phyloP scores from a whole-genome alignment of 2,113 vertebrate species.

The Henicopernis longicauda region DNA sequence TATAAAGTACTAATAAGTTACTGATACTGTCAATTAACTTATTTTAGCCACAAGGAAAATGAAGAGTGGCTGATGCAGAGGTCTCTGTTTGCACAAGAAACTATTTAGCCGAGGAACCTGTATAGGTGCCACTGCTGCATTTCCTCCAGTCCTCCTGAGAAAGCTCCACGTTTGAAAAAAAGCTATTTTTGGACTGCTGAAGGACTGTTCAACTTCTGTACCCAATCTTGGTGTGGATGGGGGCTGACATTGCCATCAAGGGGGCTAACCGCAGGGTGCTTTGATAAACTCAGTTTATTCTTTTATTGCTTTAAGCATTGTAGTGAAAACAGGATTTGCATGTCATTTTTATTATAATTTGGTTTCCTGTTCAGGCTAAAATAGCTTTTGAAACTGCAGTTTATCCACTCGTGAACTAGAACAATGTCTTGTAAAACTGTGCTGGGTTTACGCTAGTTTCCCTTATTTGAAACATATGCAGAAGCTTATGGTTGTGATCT shows the following conservation, averaged over 20 bases:
- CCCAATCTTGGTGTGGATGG: not conserved
- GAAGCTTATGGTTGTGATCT: constrained; percentile 57
- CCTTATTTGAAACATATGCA: constrained; percentile 60
- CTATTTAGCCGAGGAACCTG: not conserved
- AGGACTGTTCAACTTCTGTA: not conserved
- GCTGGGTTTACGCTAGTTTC: not conserved
- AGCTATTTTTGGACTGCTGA: not conserved
- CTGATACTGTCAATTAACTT: not conserved
- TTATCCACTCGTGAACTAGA: constrained; percentile 57
- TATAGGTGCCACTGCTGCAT: not conserved
- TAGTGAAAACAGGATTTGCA: constrained; percentile 55
- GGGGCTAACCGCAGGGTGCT: not conserved
- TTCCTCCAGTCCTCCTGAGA: not conserved
- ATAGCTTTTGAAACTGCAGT: constrained; percentile 51
- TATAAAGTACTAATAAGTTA: not conserved
- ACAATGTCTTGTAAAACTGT: constrained; percentile 45
- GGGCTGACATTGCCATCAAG: not conserved
- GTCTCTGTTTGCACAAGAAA: not conserved
- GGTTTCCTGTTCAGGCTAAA: constrained; percentile 49
- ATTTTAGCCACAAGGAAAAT: not conserved
- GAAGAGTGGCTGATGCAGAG: not conserved
- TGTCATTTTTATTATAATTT: constrained; percentile 65
- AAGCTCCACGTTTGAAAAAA: not conserved
- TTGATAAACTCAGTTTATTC: constrained; percentile 14
- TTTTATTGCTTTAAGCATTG: constrained; percentile 34